Base-by-base conservation (phyloP, 2,888 invertebrate species). In the Azorinus chamasolen region DNA sequence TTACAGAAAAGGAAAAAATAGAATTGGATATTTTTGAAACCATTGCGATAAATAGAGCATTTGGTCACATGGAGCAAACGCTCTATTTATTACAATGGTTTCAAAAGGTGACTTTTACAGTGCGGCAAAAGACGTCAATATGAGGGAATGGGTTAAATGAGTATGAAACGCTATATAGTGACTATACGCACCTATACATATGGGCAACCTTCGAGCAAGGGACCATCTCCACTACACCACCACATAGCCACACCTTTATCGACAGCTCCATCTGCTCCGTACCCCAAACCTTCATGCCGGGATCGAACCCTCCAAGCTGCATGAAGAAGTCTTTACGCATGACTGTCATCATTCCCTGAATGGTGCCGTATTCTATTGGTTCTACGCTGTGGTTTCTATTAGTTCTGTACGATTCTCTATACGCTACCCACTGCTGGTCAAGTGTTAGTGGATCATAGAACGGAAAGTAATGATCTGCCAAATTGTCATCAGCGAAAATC, bases 121-220 rank as follows among this genome's bases (percentile, higher is more conserved):
- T n/a, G n/a, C n/a, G n/a, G n/a, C n/a, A n/a, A n/a, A n/a, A n/a
- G n/a, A n/a, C n/a, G n/a, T n/a, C n/a, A n/a, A n/a, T n/a, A n/a
- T n/a, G n/a, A n/a, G n/a, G n/a, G n/a, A n/a, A n/a, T n/a, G n/a
- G n/a, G n/a, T n/a, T n/a, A n/a, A n/a, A n/a, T n/a, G n/a, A n/a
- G n/a, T n/a, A n/a, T n/a, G n/a, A n/a, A n/a, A n/a, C n/a, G n/a
- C n/a, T n/a, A n/a, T n/a, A n/a, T n/a, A n/a, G n/a, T n/a, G n/a
- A n/a, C n/a, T 32, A 6, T 32, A 12, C 43, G 41, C 43, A 63
- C 63, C 79, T 50, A 57, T 84, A 84, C 51, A 84, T 22, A 53
- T 84, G 84, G 1, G 71, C 83, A 14, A 80, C 71, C 37, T 64
- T 73, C 0, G 84, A 84, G 55, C 84, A 84, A 1, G 80, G 84